These are phyloP conservation scores for Falco berigora DNA, from an alignment of 2,797 vertebrate genomes.

Conservation along the genomic window DNA sequence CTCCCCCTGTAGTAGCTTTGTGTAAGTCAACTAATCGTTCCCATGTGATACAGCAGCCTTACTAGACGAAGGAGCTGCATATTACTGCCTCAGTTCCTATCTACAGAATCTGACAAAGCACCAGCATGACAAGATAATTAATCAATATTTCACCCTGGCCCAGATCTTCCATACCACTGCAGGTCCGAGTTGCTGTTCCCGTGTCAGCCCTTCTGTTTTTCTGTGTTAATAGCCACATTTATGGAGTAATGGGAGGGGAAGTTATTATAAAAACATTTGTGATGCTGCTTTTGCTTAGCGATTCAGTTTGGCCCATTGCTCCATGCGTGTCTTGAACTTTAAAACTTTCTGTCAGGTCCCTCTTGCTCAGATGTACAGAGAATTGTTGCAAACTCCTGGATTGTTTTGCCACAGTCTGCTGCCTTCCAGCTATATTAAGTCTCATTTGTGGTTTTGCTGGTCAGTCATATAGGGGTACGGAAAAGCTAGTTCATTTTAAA, in stretches of 20 bases:
- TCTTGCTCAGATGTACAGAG: background rate
- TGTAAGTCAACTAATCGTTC: background rate
- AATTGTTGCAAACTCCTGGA: conserved; percentile 29
- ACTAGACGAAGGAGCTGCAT: background rate
- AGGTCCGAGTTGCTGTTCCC: background rate
- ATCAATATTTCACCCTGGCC: conserved; percentile 43
- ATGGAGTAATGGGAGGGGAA: conserved; percentile 27
- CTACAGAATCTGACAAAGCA: background rate
- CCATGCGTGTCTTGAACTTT: conserved; percentile 39
- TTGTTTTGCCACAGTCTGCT: background rate
- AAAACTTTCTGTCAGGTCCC: conserved; percentile 63
- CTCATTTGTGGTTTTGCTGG: conserved; percentile 16
- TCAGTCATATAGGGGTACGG: background rate
- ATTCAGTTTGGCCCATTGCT: conserved; percentile 46
- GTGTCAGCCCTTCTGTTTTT: conserved; percentile 18
- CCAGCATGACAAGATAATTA: conserved; percentile 30
- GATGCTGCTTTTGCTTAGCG: conserved; percentile 36
- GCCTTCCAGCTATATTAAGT: conserved; percentile 44
- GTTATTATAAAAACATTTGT: conserved; percentile 34
- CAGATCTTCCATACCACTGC: background rate
- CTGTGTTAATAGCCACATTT: conserved; percentile 9
- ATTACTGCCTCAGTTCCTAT: conserved; percentile 2
- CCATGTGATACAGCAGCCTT: background rate
- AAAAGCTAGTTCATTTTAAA: background rate
- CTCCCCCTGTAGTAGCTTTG: background rate